phyloP scores from a whole-genome alignment of 2,888 invertebrate species.

The Acanthacorydalis orientalis region DNA sequence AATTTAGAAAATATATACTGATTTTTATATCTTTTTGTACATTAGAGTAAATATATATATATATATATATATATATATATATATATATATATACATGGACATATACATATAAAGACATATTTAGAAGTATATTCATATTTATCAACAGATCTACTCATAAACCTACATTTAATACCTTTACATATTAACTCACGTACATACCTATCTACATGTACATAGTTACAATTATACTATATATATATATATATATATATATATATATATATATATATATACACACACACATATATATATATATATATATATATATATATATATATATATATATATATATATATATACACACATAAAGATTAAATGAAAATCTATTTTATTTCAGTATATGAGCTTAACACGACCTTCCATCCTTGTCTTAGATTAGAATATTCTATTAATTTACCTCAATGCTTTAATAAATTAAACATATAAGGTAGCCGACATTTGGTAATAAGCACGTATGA shows the following conservation, averaged over 20 bases:
- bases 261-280: neutral
- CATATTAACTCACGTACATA: neutral
- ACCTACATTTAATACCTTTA: neutral
- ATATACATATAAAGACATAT: neutral
- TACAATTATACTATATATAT: neutral
- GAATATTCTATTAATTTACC: too few species aligned
- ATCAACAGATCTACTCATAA: neutral
- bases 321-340: neutral
- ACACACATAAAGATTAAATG: neutral
- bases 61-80: conserved; percentile 1
- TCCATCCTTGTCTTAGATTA: too few species aligned
- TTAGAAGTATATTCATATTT: neutral
- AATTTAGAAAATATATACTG: too few species aligned
- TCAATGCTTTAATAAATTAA: too few species aligned
- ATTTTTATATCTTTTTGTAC: too few species aligned
- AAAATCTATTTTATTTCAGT: too few species aligned
- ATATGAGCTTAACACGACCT: too few species aligned
- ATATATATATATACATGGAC: neutral
- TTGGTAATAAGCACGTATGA: too few species aligned
- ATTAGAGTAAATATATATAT: neutral
- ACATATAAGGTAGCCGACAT: too few species aligned
- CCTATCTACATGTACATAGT: neutral
- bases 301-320: neutral
- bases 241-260: neutral
- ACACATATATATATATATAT: neutral